Conservation (phyloP, 1,140 invertebrate genomes). For the Apis mellifera region DNA sequence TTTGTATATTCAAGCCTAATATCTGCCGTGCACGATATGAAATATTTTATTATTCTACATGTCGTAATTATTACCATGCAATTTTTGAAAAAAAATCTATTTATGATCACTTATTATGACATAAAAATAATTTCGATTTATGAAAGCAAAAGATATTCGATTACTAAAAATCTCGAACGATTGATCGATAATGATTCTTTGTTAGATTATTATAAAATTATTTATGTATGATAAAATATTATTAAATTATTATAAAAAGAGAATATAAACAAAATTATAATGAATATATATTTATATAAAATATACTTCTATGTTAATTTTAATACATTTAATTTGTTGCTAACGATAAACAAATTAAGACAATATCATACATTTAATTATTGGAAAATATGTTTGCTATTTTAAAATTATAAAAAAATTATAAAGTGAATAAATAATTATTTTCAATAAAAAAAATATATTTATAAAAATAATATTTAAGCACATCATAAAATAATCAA, state of each 20-base stretch:
- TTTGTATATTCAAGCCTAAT: neutral
- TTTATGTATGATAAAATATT: no score
- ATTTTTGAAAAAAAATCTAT: neutral
- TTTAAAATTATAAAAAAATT: neutral
- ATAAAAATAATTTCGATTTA: neutral
- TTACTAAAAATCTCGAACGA: neutral
- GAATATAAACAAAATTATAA: neutral
- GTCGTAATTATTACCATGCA: constrained; percentile 18
- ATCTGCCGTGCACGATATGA: constrained; percentile 16
- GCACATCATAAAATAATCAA: neutral
- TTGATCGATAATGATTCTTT: neutral
- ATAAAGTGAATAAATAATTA: no score
- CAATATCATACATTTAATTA: neutral
- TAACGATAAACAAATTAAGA: neutral
- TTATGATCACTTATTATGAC: neutral
- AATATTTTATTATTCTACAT: neutral
- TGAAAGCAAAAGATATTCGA: neutral
- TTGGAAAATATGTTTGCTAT: neutral
- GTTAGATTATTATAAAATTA: neutral
- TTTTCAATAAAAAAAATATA: neutral
- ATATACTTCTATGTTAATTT: neutral
- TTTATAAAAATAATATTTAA: neutral
- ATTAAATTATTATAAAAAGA: neutral
- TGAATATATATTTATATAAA: neutral
- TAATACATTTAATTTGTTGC: neutral